Conservation (phyloP, 2,888 invertebrate genomes). For the Himalopsyche anomala region DNA sequence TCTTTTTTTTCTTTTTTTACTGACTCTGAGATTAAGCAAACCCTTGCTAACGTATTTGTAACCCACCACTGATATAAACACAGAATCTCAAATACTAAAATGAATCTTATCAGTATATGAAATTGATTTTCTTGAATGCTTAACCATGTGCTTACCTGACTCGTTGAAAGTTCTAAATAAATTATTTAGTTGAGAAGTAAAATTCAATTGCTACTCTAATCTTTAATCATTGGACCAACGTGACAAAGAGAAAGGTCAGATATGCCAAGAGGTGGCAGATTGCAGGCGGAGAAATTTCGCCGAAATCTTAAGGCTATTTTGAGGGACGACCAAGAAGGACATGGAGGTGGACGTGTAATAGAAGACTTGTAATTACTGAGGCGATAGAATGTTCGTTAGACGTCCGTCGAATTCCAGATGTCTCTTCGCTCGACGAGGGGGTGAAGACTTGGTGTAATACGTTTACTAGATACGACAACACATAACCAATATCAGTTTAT, state of each 20-base stretch:
- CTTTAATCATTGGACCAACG: neutral
- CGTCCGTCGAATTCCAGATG: slow-evolving; percentile 66
- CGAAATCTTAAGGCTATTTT: slow-evolving; percentile 3
- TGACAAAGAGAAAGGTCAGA: slow-evolving; percentile 3
- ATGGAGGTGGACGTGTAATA: slow-evolving; percentile 60
- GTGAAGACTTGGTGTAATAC: slow-evolving; percentile 21
- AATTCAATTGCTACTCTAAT: neutral
- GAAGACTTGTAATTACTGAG: slow-evolving; percentile 65
- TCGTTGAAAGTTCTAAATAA: no score
- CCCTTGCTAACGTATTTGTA: no score
- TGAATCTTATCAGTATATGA: no score
- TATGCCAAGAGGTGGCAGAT: slow-evolving; percentile 23
- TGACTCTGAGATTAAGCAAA: no score
- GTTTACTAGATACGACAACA: neutral
- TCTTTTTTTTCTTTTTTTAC: no score
- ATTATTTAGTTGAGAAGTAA: no score
- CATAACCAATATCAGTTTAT: no score
- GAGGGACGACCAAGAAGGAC: slow-evolving; percentile 39
- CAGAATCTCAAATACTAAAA: no score
- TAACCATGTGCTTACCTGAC: no score
- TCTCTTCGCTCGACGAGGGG: slow-evolving; percentile 54
- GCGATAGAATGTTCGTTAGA: slow-evolving; percentile 66
- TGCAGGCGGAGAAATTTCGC: slow-evolving; percentile 6
- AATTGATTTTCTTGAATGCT: no score
- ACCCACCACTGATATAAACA: no score